phyloP scores from a whole-genome alignment of 2,888 invertebrate genomes.

The Tipula unca region DNA sequence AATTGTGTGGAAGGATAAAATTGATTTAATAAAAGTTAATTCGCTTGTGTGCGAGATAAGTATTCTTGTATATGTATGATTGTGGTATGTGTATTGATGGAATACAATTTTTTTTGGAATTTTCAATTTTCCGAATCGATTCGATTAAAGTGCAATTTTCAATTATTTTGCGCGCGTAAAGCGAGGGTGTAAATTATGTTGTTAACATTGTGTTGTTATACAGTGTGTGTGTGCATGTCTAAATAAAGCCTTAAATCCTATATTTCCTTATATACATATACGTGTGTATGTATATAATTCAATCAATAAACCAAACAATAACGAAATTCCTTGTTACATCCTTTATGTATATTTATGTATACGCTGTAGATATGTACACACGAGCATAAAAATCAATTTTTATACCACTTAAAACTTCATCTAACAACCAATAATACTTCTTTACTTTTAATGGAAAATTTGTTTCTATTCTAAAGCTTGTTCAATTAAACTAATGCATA shows the following conservation, averaged over 20 bases:
- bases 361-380: background rate
- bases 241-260: background rate
- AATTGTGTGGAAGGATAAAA: background rate
- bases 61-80: no score
- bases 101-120: background rate
- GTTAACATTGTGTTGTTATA: background rate
- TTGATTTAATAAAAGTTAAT: background rate
- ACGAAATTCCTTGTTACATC: background rate
- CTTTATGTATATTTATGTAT: background rate
- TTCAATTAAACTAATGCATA: constrained; percentile 8
- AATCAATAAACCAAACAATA: background rate
- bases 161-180: background rate
- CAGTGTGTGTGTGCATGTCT: no score
- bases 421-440: background rate
- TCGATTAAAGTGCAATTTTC: background rate
- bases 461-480: background rate
- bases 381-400: background rate
- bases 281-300: no score
- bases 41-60: background rate
- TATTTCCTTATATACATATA: background rate
- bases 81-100: no score
- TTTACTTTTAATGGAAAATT: background rate
- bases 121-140: background rate
- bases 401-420: background rate
- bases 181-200: background rate